phyloP scores from a whole-genome alignment of 2,888 invertebrate genomes.

The Archips crataeganus region DNA sequence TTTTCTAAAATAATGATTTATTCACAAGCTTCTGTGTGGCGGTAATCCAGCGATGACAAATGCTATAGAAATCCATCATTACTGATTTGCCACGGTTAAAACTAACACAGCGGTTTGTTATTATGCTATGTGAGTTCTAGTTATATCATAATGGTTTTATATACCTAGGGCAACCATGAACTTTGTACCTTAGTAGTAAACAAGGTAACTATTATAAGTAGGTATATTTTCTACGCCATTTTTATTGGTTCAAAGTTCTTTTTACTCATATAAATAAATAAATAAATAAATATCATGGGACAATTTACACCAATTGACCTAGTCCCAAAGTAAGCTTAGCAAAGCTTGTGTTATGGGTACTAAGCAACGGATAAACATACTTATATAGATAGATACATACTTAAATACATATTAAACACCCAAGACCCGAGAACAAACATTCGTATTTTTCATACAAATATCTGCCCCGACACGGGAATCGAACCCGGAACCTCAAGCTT shows the following conservation, averaged over 20 bases:
- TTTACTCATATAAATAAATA: background rate
- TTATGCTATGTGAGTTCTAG: slow-evolving; percentile 21
- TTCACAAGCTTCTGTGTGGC: slow-evolving; percentile 40
- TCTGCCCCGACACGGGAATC: too few relatives aligned
- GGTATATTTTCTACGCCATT: background rate
- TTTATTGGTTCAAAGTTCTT: background rate
- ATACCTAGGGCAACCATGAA: background rate
- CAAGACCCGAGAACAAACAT: too few relatives aligned
- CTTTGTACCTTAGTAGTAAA: background rate
- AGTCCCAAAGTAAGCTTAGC: too few relatives aligned
- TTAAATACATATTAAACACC: too few relatives aligned
- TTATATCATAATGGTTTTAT: slow-evolving; percentile 7
- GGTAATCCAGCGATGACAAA: slow-evolving; percentile 41
- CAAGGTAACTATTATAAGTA: too few relatives aligned
- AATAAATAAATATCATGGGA: too few relatives aligned
- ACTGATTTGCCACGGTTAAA: slow-evolving; percentile 33
- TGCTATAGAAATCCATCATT: slow-evolving; percentile 39
- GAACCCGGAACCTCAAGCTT: too few relatives aligned
- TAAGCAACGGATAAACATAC: too few relatives aligned
- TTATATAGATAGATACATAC: too few relatives aligned
- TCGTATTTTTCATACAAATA: too few relatives aligned
- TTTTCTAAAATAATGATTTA: slow-evolving; percentile 35
- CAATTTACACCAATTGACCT: too few relatives aligned
- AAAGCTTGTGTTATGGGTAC: too few relatives aligned
- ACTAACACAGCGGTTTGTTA: slow-evolving; percentile 20